Conservation (phyloP, 2,113 vertebrate species). For the Microcebus ravelobensis region DNA sequence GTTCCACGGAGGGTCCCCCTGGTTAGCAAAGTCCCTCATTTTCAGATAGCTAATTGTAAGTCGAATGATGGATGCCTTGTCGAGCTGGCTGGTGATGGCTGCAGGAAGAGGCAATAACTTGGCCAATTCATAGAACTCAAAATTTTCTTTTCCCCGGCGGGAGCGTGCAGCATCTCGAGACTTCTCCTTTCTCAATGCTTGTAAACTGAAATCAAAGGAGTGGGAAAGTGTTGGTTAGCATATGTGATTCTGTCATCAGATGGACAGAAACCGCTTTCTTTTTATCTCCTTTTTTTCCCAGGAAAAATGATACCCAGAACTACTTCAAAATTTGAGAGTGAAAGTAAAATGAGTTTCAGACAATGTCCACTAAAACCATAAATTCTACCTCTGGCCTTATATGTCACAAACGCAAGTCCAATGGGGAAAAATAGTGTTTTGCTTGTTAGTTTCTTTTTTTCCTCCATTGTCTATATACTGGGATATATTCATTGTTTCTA, state of each 20-base stretch:
- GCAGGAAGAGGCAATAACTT: conserved; percentile 98
- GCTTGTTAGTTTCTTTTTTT: neutral
- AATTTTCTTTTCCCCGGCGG: conserved; percentile 98
- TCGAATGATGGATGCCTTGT: conserved; percentile 99
- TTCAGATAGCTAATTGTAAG: conserved; percentile 99
- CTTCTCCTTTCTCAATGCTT: conserved; percentile 99
- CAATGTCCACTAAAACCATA: neutral
- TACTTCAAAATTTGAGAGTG: conserved; percentile 46
- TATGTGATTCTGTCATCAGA: conserved; percentile 48
- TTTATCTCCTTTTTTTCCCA: conserved; percentile 32
- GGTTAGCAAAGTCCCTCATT: conserved; percentile 99
- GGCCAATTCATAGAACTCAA: conserved; percentile 99
- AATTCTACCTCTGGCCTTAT: neutral
- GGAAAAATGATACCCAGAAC: neutral
- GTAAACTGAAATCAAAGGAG: conserved; percentile 90
- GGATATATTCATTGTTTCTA: neutral
- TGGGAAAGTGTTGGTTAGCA: conserved; percentile 52
- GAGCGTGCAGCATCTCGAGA: conserved; percentile 98
- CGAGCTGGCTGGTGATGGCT: conserved; percentile 99
- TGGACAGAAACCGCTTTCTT: conserved; percentile 3
- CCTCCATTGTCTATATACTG: neutral
- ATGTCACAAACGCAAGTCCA: neutral
- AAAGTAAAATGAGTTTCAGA: neutral
- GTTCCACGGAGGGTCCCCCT: conserved; percentile 99
- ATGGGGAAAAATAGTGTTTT: neutral